Conservation (phyloP, 2,113 vertebrate species). For the Tinamus guttatus region DNA sequence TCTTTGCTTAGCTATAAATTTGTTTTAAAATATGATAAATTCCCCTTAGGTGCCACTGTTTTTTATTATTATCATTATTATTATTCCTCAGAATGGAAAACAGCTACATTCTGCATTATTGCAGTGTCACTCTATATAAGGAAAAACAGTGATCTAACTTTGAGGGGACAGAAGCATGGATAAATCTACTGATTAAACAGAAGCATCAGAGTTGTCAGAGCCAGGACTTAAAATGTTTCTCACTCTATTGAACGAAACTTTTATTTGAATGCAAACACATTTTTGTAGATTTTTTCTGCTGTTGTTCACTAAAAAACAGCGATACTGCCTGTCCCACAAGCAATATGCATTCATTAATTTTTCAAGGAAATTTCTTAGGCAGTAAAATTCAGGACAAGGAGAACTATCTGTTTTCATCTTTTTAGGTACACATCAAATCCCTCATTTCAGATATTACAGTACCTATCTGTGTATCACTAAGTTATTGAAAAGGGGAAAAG, state of each 20-base stretch:
- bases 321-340: background rate
- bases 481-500: background rate
- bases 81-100: background rate
- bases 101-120: background rate
- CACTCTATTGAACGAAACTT: background rate
- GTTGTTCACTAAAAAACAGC: background rate
- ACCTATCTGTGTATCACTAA: background rate
- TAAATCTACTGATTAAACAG: background rate
- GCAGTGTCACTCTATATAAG: background rate
- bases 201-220: background rate
- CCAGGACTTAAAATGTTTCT: background rate
- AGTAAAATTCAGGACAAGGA: background rate
- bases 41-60: background rate
- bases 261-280: background rate
- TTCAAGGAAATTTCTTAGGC: background rate
- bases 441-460: background rate
- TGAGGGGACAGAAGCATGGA: background rate
- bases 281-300: background rate
- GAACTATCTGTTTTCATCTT: rapidly evolving
- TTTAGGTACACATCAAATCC: background rate
- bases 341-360: background rate
- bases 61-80: background rate
- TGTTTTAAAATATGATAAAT: background rate
- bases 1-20: background rate
- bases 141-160: background rate